phyloP scores from a whole-genome alignment of 1,140 invertebrate species.

The Meloidogyne chitwoodi region DNA sequence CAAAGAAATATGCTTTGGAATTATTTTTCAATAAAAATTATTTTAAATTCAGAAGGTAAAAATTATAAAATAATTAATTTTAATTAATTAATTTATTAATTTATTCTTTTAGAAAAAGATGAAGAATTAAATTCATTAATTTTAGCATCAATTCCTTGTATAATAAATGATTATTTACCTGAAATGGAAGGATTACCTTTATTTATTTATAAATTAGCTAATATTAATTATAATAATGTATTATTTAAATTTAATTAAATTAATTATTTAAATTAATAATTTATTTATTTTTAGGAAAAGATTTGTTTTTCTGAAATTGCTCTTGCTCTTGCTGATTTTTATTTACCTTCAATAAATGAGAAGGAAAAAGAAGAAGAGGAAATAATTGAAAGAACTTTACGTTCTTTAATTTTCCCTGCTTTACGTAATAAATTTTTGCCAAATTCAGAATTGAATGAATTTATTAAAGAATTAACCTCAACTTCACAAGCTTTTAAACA shows the following conservation, averaged over 20 bases:
- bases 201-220: slow-evolving; percentile 18
- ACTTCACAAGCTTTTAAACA: slow-evolving; percentile 29
- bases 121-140: not conserved
- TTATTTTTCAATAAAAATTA: slow-evolving; percentile 31
- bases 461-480: slow-evolving; percentile 17
- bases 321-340: slow-evolving; percentile 18
- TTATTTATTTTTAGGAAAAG: slow-evolving; percentile 16
- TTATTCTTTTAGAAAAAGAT: too few species aligned
- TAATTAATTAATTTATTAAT: too few species aligned
- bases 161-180: slow-evolving; percentile 25
- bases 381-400: not conserved
- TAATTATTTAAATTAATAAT: not conserved
- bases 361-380: not conserved
- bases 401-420: slow-evolving; percentile 14
- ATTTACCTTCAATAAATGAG: not conserved
- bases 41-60: slow-evolving; percentile 6
- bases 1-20: slow-evolving; percentile 27
- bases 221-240: slow-evolving; percentile 21
- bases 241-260: not conserved
- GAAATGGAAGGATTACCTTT: slow-evolving; percentile 20
- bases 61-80: too few species aligned
- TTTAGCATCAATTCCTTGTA: slow-evolving; percentile 17
- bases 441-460: not conserved
- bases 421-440: slow-evolving; percentile 23
- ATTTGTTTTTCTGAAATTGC: slow-evolving; percentile 19